These are phyloP conservation scores for Odontamblyopus rebecca DNA, from an alignment of 2,797 vertebrate species.

Conservation along the genomic window DNA sequence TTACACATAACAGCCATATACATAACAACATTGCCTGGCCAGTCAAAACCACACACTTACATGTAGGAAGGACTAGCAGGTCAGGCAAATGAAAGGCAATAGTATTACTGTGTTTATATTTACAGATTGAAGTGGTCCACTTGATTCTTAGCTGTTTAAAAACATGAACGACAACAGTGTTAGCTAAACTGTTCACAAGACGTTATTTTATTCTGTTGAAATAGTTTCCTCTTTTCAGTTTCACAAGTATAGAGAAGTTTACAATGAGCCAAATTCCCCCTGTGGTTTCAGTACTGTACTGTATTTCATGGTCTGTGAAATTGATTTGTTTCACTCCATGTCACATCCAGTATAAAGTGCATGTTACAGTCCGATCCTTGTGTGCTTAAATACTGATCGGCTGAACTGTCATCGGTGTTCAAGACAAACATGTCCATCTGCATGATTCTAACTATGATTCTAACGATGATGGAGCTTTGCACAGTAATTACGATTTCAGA, in stretches of 20 bases:
- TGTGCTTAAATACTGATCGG: constrained; percentile 66
- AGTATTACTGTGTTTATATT: background rate
- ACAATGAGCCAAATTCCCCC: constrained; percentile 67
- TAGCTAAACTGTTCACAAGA: constrained; percentile 44
- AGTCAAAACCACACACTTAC: no score
- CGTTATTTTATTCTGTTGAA: constrained; percentile 51
- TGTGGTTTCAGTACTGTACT: constrained; percentile 71
- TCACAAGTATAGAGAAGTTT: constrained; percentile 62
- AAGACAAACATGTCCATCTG: constrained; percentile 46
- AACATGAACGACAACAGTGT: constrained; percentile 57
- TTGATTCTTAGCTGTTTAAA: constrained; percentile 13
- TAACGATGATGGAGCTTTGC: constrained; percentile 55
- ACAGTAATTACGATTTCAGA: constrained; percentile 62
- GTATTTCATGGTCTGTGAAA: constrained; percentile 79
- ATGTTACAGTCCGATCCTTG: constrained; percentile 62
- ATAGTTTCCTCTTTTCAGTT: constrained; percentile 63
- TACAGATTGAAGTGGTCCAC: background rate
- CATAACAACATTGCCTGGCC: no score
- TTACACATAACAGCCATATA: background rate
- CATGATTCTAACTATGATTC: constrained; percentile 32
- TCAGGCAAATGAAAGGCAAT: no score
- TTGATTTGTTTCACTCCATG: constrained; percentile 78
- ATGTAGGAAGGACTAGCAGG: no score
- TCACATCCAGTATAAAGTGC: constrained; percentile 72
- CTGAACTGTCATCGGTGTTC: constrained; percentile 49